Conservation (phyloP, 2,888 invertebrate genomes). For the Dicyrtomina minuta region DNA sequence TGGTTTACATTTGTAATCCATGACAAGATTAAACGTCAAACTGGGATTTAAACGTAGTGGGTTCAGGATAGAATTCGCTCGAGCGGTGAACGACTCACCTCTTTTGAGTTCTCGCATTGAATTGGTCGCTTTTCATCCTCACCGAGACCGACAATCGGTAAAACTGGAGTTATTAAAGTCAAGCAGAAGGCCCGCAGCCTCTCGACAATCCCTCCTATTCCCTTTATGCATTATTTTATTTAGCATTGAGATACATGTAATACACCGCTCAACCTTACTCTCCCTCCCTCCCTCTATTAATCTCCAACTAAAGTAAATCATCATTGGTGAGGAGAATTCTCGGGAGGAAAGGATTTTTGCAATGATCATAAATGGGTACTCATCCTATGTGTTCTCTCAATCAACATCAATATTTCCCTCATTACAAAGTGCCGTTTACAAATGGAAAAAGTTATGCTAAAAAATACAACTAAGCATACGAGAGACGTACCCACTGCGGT, state of each 20-base stretch:
- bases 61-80: conserved; percentile 4
- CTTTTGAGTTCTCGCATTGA: background rate
- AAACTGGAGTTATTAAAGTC: background rate
- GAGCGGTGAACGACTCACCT: background rate
- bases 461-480: no score
- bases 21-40: conserved; percentile 41
- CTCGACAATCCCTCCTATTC: background rate
- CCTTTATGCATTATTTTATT: background rate
- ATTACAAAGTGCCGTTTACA: no score
- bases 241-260: background rate
- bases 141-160: conserved; percentile 12
- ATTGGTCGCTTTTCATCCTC: background rate
- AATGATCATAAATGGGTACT: no score
- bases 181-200: conserved; percentile 5
- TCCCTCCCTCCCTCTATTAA: no score
- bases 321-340: no score
- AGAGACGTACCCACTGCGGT: no score
- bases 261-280: background rate
- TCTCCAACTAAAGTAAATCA: background rate
- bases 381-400: no score
- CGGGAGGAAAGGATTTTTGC: no score
- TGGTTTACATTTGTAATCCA: conserved; percentile 37
- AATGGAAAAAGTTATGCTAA: no score
- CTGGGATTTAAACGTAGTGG: conserved; percentile 33
- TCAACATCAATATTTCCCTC: no score